Evolutionary conservation across 2,888 invertebrate genomes (phyloP), one percentile per base, ranked within the genome.

Genomic region (Orthosia gothica): DNA sequence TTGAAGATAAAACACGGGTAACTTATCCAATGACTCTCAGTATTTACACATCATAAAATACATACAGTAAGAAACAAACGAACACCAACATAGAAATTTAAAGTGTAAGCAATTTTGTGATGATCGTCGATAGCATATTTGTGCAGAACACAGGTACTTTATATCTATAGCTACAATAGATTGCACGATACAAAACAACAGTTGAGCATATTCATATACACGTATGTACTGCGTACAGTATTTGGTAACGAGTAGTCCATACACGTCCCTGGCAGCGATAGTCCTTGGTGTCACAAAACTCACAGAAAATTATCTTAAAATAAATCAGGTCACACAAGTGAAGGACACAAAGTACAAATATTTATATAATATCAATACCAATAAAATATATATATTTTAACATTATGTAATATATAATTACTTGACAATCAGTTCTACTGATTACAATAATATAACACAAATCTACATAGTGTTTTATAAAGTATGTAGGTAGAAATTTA

Each of bases 321-420:
- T 95, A 96, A 96, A 96, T 96, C 96, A 96, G 96, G 96, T 96
- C 96, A 96, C 96, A 96, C 92, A 94, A 96, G 95, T 94, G 94
- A 95, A 94, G 92, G 92, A 93, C 92, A 93, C 89, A 92, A 92
- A 92, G 86, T 89, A 89, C 86, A 89, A 89, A 87, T 89, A 89
- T 87, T 83, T 87, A 89, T 88, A 90, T 90, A 92, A 88, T 88
- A 90, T 91, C 91, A 88, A 90, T 89, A 89, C 76, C 68, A 86
- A 85, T 88, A 89, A 89, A 88, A 91, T 89, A 91, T 88, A 91
- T 91, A 91, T 89, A 81, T 81, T 87, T 88, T 88, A 81, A 83
- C 73, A 86, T 79, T 76, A 90, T 87, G 88, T 86, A 89, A 90
- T 83, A 89, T 89, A 89, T 86, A 89, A 89, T 89, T 90, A 88